Conservation (phyloP, 1,140 invertebrate species). For the Bombus confusus region DNA sequence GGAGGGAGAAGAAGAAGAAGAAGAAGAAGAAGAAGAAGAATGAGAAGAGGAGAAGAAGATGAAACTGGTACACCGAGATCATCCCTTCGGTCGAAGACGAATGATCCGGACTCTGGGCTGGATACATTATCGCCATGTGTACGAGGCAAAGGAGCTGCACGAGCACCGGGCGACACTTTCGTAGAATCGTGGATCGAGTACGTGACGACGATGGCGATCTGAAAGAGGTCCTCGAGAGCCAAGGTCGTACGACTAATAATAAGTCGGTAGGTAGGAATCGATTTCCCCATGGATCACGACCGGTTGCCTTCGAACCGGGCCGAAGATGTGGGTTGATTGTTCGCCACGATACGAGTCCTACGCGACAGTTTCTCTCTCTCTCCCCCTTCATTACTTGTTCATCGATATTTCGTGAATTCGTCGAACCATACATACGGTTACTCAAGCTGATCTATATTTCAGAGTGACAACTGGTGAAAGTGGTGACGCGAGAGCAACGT, state of each 20-base stretch:
- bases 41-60: constrained; percentile 15
- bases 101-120: constrained; percentile 41
- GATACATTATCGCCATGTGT: constrained; percentile 28
- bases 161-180: constrained; percentile 46
- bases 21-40: neutral
- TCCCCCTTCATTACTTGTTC: neutral
- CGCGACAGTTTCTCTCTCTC: neutral
- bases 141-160: constrained; percentile 2
- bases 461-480: constrained; percentile 4
- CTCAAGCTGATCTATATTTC: neutral
- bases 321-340: constrained; percentile 15
- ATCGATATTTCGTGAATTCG: neutral
- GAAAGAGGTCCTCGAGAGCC: constrained; percentile 34
- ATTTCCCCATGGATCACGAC: constrained; percentile 33
- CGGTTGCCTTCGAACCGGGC: neutral
- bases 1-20: neutral
- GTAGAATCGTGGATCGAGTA: constrained; percentile 50
- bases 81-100: constrained; percentile 58
- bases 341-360: neutral
- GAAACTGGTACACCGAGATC: constrained; percentile 42
- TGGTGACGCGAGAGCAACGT: neutral
- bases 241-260: constrained; percentile 52
- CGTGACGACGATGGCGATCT: constrained; percentile 38
- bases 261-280: constrained; percentile 30
- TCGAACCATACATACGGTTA: neutral